Conservation (phyloP, 1,140 invertebrate species). For the Diabrotica undecimpunctata region DNA sequence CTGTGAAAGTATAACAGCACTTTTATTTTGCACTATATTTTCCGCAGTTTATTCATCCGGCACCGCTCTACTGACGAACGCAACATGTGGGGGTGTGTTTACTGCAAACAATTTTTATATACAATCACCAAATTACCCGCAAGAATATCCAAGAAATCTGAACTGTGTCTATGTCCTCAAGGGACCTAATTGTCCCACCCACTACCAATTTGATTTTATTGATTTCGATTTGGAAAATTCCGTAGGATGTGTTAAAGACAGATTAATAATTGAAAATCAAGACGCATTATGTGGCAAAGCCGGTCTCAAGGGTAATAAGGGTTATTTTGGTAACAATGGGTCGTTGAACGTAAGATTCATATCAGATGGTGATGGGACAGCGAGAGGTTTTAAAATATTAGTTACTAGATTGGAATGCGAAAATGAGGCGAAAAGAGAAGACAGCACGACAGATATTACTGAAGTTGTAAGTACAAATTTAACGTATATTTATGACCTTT, state of each 20-base stretch:
- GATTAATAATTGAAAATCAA: conserved; percentile 47
- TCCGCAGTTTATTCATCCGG: too few species aligned
- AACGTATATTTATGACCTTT: too few species aligned
- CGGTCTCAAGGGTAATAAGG: conserved; percentile 47
- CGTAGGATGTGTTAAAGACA: conserved; percentile 51
- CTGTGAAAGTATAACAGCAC: too few species aligned
- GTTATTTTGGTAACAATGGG: conserved; percentile 50
- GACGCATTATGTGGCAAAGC: conserved; percentile 49
- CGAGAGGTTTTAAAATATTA: conserved; percentile 53
- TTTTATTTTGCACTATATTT: too few species aligned
- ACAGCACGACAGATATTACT: background rate
- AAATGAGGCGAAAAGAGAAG: background rate
- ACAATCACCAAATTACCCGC: conserved; percentile 53
- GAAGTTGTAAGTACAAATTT: background rate
- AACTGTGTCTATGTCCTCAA: conserved; percentile 53
- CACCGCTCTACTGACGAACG: background rate
- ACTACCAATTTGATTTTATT: conserved; percentile 55
- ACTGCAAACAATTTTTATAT: conserved; percentile 43
- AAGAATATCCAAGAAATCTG: conserved; percentile 47
- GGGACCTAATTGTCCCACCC: conserved; percentile 51
- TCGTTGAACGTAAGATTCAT: conserved; percentile 36
- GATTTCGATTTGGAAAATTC: conserved; percentile 53
- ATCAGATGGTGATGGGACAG: conserved; percentile 24
- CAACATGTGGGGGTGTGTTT: conserved; percentile 35
- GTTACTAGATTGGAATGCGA: conserved; percentile 44